Conservation (phyloP, 2,888 invertebrate genomes). For the Ichneumoninae sp. region DNA sequence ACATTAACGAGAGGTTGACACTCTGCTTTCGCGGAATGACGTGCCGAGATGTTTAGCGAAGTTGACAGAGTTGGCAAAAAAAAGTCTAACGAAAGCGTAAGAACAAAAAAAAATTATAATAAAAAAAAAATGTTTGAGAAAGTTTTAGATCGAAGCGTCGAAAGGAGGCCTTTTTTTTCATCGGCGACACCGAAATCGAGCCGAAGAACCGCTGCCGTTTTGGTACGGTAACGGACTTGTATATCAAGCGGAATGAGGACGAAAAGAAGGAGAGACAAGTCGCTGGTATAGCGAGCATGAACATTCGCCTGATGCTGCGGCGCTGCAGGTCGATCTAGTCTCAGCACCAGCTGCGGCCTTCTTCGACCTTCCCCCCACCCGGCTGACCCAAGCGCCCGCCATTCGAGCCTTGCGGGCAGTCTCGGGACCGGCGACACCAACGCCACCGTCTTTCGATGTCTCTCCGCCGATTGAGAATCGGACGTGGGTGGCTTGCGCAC, state of each 20-base stretch:
- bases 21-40: background rate
- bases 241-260: constrained; percentile 42
- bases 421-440: constrained; percentile 33
- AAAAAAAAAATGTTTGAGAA: background rate
- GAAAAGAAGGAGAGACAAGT: constrained; percentile 26
- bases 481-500: background rate
- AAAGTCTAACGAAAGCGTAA: background rate
- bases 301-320: constrained; percentile 18
- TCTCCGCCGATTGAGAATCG: constrained; percentile 16
- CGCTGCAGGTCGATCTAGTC: constrained; percentile 41
- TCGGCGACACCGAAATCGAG: background rate
- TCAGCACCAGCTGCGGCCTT: constrained; percentile 80
- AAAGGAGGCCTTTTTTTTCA: background rate
- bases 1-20: background rate
- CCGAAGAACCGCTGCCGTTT: constrained; percentile 18
- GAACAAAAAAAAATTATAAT: background rate
- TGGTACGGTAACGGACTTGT: constrained; percentile 19
- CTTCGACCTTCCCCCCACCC: constrained; percentile 82
- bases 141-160: background rate
- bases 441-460: constrained; percentile 39
- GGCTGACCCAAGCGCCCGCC: constrained; percentile 25
- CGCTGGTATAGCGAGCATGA: constrained; percentile 22
- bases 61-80: background rate
- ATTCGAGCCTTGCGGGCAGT: constrained; percentile 35
- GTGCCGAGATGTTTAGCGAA: background rate